These are phyloP conservation scores for Epicampocera succincta DNA, from an alignment of 2,888 invertebrate species.

Conservation along the genomic window DNA sequence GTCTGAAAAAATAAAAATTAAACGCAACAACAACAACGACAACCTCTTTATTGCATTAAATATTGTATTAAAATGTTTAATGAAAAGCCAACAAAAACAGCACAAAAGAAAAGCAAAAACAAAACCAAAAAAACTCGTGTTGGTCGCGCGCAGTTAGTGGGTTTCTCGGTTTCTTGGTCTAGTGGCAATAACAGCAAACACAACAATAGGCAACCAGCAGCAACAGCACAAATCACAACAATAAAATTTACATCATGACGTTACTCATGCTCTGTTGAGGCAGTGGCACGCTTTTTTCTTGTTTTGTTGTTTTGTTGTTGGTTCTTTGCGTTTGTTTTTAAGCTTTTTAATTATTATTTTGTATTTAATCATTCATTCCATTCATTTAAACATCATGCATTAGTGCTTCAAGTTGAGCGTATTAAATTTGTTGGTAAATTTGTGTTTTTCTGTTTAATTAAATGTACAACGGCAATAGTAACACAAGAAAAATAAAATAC, in stretches of 20 bases:
- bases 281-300: constrained; percentile 62
- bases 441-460: constrained; percentile 22
- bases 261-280: constrained; percentile 56
- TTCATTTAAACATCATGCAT: constrained; percentile 77
- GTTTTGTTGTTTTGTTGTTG: constrained; percentile 36
- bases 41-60: constrained; percentile 4
- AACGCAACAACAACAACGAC: constrained; percentile 17
- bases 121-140: constrained; percentile 54
- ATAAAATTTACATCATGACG: constrained; percentile 60
- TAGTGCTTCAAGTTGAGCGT: constrained; percentile 72
- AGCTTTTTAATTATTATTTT: constrained; percentile 42
- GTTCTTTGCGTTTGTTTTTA: constrained; percentile 10
- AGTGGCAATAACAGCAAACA: constrained; percentile 47
- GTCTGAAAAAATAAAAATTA: constrained; percentile 14
- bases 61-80: constrained; percentile 33
- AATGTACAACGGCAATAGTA: constrained; percentile 45
- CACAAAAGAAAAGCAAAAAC: neutral
- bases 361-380: constrained; percentile 76
- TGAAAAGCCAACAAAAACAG: constrained; percentile 22
- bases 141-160: constrained; percentile 74
- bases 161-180: constrained; percentile 79
- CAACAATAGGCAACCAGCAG: constrained; percentile 10
- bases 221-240: constrained; percentile 30
- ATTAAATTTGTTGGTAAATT: constrained; percentile 26
- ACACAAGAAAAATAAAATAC: constrained; percentile 13